phyloP scores from a whole-genome alignment of 2,113 vertebrate species.

The Antennarius striatus region DNA sequence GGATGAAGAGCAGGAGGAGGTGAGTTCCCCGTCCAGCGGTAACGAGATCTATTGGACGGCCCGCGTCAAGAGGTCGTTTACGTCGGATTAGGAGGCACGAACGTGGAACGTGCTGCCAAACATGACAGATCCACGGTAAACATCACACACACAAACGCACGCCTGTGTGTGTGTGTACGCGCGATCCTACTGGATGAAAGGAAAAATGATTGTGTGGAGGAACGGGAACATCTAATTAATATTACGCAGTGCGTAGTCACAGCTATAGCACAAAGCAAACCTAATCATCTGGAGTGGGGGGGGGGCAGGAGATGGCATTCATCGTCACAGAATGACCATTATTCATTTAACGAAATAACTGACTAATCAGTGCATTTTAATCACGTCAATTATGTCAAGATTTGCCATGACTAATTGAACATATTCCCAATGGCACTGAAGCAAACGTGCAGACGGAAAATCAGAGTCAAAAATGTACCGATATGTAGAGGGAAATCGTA shows the following conservation, averaged over 20 bases:
- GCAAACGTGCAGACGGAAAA: conserved; percentile 40
- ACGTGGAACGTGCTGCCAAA: conserved; percentile 44
- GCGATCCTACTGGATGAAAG: neutral
- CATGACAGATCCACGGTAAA: conserved; percentile 30
- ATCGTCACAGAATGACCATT: conserved; percentile 47
- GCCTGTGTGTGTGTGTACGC: no score
- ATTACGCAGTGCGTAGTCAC: neutral
- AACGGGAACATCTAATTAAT: neutral
- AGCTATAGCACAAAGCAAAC: neutral
- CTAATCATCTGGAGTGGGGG: conserved; percentile 9
- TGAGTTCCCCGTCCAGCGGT: conserved; percentile 49
- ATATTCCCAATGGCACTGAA: conserved; percentile 56
- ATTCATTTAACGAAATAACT: conserved; percentile 66
- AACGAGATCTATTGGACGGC: conserved; percentile 58
- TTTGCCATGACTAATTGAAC: conserved; percentile 63
- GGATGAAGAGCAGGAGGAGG: conserved; percentile 18
- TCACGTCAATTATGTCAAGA: conserved; percentile 63
- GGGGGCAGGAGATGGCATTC: conserved; percentile 7
- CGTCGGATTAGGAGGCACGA: conserved; percentile 63
- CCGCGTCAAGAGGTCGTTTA: conserved; percentile 56
- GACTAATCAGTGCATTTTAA: conserved; percentile 67
- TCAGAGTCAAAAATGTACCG: neutral
- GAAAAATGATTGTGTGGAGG: neutral
- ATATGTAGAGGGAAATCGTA: conserved; percentile 42
- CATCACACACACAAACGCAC: no score